Evolutionary conservation across 2,113 vertebrate genomes (phyloP).

Genomic region (Nipponia nippon): DNA sequence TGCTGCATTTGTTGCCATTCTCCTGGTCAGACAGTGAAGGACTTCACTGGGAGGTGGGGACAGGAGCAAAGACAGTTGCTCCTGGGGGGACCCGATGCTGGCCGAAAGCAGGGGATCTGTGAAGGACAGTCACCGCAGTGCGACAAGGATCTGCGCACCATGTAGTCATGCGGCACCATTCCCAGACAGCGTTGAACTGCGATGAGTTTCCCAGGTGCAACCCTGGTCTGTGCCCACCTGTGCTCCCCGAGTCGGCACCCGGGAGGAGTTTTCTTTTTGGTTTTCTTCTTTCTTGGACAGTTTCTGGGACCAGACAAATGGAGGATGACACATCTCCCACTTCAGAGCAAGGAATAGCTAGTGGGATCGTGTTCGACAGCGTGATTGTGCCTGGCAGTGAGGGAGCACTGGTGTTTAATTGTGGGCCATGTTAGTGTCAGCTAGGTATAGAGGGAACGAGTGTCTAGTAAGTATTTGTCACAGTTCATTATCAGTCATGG

Average conservation of each 20-base stretch:
- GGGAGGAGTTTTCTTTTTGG: fast-evolving
- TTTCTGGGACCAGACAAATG: not conserved
- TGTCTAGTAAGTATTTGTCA: constrained; percentile 35
- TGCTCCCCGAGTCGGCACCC: fast-evolving
- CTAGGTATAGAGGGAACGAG: constrained; percentile 29
- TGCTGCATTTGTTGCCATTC: not conserved
- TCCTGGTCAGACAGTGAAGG: not conserved
- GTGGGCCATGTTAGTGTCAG: not conserved
- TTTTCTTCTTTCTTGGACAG: not conserved
- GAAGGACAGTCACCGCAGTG: not conserved
- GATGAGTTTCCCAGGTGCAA: not conserved
- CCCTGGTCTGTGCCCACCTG: not conserved
- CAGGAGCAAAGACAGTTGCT: not conserved
- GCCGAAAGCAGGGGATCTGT: not conserved
- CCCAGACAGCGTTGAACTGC: too few relatives aligned
- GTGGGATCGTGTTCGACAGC: not conserved
- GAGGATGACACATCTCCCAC: not conserved
- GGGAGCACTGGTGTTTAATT: not conserved
- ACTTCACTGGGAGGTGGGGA: not conserved
- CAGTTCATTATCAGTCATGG: constrained; percentile 39
- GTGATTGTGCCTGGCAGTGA: not conserved
- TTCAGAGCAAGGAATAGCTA: not conserved
- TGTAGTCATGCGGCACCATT: not conserved
- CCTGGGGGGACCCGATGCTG: not conserved
- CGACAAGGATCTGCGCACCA: not conserved